phyloP scores from a whole-genome alignment of 2,888 invertebrate genomes.

The Osedax frankpressi region DNA sequence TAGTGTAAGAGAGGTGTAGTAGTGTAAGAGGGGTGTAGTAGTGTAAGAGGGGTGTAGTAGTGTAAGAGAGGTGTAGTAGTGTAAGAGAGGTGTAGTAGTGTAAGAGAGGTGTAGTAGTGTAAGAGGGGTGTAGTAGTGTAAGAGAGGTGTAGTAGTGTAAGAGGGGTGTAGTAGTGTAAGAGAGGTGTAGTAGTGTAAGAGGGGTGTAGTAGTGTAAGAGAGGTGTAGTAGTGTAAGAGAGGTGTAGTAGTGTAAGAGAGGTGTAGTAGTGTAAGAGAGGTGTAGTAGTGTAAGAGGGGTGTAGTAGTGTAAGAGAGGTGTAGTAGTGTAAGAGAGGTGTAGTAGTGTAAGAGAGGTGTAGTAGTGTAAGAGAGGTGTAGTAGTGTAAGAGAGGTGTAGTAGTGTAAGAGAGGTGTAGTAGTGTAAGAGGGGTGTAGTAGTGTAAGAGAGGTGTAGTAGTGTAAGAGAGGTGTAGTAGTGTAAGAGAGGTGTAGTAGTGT shows the following conservation, averaged over 20 bases:
- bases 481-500: neutral
- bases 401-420: too few species aligned
- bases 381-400: neutral
- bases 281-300: constrained; percentile 51
- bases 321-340: neutral
- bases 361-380: neutral
- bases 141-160: constrained; percentile 63
- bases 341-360: too few species aligned
- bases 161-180: neutral
- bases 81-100: neutral
- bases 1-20: too few species aligned
- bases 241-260: neutral
- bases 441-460: neutral
- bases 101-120: neutral
- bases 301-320: neutral
- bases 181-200: neutral
- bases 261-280: constrained; percentile 54
- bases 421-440: neutral
- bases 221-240: neutral
- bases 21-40: neutral
- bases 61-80: too few species aligned
- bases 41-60: neutral
- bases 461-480: too few species aligned
- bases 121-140: constrained; percentile 52
- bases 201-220: neutral